Evolutionary conservation across 2,888 invertebrate genomes (phyloP), one percentile per base, ranked within the genome.

Genomic region (Argyresthia albistria): DNA sequence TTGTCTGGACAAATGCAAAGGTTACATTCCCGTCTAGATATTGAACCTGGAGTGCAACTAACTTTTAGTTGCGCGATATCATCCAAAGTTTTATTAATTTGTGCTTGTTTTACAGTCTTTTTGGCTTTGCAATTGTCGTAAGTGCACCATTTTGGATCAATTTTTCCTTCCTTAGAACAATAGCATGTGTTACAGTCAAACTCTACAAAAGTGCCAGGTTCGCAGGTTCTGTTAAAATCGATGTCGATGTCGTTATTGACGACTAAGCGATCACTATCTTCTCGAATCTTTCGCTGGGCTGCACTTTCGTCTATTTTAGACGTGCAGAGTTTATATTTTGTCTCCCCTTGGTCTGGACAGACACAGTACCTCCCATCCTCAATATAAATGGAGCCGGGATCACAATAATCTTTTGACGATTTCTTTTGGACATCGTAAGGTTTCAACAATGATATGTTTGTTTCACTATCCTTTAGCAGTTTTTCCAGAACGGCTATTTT

Each of bases 131-230:
- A 86, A 47, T 86, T 78, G 43, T 86, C 86, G 12, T 73, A 70
- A 0, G 86, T 86, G 53, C 86, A 86, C 86, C 86, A 86, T 56
- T 80, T 81, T 0, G 69, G 69, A 57, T 86, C 77, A 43, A 84
- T 66, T 43, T 61, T 76, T 4, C 86, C 86, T n/a, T 63, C 60
- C 59, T 76, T 77, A 0, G 67, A 64, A 57, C 88, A 88, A 55
- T 76, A 83, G 57, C 88, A 88, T 0, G 75, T 75, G 53, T 88
- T 88, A 55, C 88, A 88, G 54, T 76, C 77, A 51, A 80, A 72
- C 52, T 81, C 73, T 0, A 86, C 65, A 54, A 80, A 78, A 1
- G 79, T 78, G 46, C 71, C 76, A 0, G 86, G 80, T 54, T 76
- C 73, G 57, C 86, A 86, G 10, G 67, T 58, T 1, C 54, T 58